Percentiles rank a stretch among this genome's conserved stretches.
These are phyloP conservation scores for Ornithoptera priamus DNA, from an alignment of 2,888 invertebrate species.

Conservation along the genomic window DNA sequence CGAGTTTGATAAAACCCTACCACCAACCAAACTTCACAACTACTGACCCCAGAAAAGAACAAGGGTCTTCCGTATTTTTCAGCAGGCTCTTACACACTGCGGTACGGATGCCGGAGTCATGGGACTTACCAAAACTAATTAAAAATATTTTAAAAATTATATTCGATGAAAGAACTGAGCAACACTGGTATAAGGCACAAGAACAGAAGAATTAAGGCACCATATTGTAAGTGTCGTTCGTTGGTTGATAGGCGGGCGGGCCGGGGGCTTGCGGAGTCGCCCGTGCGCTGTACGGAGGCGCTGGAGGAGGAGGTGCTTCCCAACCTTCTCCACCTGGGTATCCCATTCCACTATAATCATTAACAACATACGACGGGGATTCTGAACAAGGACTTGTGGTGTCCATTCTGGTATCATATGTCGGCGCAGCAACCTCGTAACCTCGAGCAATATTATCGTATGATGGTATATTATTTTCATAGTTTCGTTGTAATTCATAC, in stretches of 20 bases:
- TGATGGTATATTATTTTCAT: constrained; percentile 39
- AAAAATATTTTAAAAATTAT: not conserved
- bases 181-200: constrained; percentile 51
- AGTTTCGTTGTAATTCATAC: constrained; percentile 37
- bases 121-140: not conserved
- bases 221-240: constrained; percentile 56
- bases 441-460: constrained; percentile 53
- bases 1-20: no score
- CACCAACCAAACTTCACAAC: no score
- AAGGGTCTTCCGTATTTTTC: no score
- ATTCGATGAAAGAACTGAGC: constrained; percentile 33
- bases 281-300: constrained; percentile 64
- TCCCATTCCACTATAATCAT: constrained; percentile 44
- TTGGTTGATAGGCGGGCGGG: constrained; percentile 69
- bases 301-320: constrained; percentile 67
- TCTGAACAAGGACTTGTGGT: constrained; percentile 50
- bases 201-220: constrained; percentile 35
- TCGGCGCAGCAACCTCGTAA: constrained; percentile 46
- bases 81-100: no score
- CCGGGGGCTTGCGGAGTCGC: constrained; percentile 72
- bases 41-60: no score
- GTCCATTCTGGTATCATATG: constrained; percentile 52
- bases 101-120: not conserved
- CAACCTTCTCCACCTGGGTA: constrained; percentile 44
- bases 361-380: constrained; percentile 44